A percentile compares a stretch with the other conserved stretches of the same genome.
Conservation (phyloP, 2,888 invertebrate species). For the Andrena praecox region DNA sequence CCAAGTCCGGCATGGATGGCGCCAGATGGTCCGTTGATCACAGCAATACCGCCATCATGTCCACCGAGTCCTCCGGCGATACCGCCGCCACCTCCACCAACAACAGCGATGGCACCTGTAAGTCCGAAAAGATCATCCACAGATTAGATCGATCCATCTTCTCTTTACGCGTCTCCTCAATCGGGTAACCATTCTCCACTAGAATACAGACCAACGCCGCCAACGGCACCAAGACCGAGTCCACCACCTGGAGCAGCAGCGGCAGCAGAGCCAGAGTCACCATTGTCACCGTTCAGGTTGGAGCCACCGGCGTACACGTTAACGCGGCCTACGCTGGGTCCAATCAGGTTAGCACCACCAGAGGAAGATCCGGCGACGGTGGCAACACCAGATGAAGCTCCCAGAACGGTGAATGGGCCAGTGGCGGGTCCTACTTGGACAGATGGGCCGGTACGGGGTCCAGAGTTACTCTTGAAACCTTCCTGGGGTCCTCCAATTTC, state of each 20-base stretch:
- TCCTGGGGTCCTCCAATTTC: slow-evolving; percentile 84
- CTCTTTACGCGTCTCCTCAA: too few species aligned
- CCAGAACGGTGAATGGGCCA: slow-evolving; percentile 83
- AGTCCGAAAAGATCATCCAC: neutral
- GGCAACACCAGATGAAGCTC: slow-evolving; percentile 83
- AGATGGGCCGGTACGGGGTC: slow-evolving; percentile 84
- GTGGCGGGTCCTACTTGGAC: slow-evolving; percentile 83
- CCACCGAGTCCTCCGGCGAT: slow-evolving; percentile 83
- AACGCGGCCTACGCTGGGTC: slow-evolving; percentile 84
- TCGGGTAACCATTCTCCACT: neutral
- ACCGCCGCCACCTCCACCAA: slow-evolving; percentile 81
- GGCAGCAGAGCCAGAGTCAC: slow-evolving; percentile 84
- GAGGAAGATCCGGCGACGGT: slow-evolving; percentile 84
- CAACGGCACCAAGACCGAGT: slow-evolving; percentile 23
- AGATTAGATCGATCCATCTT: neutral
- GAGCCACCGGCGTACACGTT: slow-evolving; percentile 83
- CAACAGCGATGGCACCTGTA: slow-evolving; percentile 83
- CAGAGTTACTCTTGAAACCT: slow-evolving; percentile 83
- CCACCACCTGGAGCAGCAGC: slow-evolving; percentile 80
- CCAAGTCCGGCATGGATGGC: slow-evolving; percentile 85
- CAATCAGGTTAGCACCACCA: slow-evolving; percentile 83
- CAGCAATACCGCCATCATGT: slow-evolving; percentile 84
- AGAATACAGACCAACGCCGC: slow-evolving; percentile 55
- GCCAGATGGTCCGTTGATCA: slow-evolving; percentile 85
- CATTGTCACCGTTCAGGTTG: slow-evolving; percentile 84